phyloP scores from a whole-genome alignment of 1,140 invertebrate genomes.

The Euborellia annulipes region DNA sequence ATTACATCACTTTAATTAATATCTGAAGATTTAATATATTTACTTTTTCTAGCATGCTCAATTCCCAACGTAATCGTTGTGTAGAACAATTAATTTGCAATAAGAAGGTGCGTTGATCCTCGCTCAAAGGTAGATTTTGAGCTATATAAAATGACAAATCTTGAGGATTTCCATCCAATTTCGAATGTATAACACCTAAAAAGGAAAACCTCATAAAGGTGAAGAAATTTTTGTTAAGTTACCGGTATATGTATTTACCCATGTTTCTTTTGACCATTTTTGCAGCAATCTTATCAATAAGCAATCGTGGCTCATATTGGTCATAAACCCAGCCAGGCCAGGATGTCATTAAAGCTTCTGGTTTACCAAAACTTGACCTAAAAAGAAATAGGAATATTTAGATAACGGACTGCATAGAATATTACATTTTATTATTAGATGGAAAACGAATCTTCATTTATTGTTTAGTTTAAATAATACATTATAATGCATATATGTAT shows the following conservation, averaged over 20 bases:
- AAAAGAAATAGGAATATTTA: no score
- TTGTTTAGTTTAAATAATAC: no score
- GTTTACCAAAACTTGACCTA: slow-evolving; percentile 6
- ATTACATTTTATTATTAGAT: no score
- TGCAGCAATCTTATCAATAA: slow-evolving; percentile 28
- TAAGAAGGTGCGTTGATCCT: slow-evolving; percentile 39
- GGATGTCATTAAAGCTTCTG: slow-evolving; percentile 32
- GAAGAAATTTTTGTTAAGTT: slow-evolving; percentile 11
- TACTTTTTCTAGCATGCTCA: slow-evolving; percentile 42
- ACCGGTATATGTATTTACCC: slow-evolving; percentile 11
- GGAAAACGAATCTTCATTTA: no score
- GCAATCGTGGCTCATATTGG: slow-evolving; percentile 42
- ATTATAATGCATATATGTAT: no score
- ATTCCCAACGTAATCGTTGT: slow-evolving; percentile 46
- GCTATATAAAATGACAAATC: slow-evolving; percentile 66
- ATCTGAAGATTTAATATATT: no score
- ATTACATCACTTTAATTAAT: no score
- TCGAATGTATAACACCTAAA: slow-evolving; percentile 3
- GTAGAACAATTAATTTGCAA: slow-evolving; percentile 46
- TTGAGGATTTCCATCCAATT: background rate
- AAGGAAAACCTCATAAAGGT: slow-evolving; percentile 11
- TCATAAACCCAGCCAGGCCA: slow-evolving; percentile 51
- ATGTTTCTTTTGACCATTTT: no score
- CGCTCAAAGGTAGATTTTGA: slow-evolving; percentile 49
- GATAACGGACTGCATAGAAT: no score